These are phyloP conservation scores for Epizoanthus scotinus DNA, from an alignment of 92 coral and sea anemone genomes.

Conservation along the genomic window DNA sequence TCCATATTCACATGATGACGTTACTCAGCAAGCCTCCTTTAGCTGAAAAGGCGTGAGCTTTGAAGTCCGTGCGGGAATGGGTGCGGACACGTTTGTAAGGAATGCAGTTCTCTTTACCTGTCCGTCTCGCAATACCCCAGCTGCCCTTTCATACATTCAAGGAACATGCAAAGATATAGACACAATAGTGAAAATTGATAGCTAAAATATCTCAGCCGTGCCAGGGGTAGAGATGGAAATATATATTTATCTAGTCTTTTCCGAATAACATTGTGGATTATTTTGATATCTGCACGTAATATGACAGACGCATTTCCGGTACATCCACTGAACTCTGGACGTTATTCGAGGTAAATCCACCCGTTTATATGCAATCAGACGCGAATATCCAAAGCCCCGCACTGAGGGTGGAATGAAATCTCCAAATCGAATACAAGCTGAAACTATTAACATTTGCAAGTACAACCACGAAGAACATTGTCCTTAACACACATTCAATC, in stretches of 20 bases:
- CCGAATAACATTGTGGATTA: neutral
- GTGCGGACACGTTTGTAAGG: conserved; percentile 7
- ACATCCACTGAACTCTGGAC: neutral
- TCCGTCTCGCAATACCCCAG: neutral
- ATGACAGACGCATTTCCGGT: conserved; percentile 46
- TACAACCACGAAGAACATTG: too few relatives aligned
- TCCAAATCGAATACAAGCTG: too few relatives aligned
- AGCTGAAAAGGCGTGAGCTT: conserved; percentile 20
- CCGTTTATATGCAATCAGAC: neutral
- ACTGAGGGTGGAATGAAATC: too few relatives aligned
- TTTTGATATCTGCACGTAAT: conserved; percentile 38
- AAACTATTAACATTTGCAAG: too few relatives aligned
- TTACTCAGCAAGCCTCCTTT: conserved; percentile 25
- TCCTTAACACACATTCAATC: too few relatives aligned
- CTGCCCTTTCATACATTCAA: neutral
- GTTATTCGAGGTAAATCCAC: too few relatives aligned
- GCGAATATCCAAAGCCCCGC: too few relatives aligned
- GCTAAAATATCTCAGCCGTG: neutral
- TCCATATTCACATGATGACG: conserved; percentile 15
- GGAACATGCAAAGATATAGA: too few relatives aligned
- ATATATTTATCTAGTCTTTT: too few relatives aligned
- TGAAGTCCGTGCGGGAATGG: conserved; percentile 3
- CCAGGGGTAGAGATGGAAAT: neutral
- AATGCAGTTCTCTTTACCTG: neutral
- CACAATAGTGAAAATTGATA: too few relatives aligned